phyloP scores from a whole-genome alignment of 2,797 vertebrate species.

The Malacoraja senta region DNA sequence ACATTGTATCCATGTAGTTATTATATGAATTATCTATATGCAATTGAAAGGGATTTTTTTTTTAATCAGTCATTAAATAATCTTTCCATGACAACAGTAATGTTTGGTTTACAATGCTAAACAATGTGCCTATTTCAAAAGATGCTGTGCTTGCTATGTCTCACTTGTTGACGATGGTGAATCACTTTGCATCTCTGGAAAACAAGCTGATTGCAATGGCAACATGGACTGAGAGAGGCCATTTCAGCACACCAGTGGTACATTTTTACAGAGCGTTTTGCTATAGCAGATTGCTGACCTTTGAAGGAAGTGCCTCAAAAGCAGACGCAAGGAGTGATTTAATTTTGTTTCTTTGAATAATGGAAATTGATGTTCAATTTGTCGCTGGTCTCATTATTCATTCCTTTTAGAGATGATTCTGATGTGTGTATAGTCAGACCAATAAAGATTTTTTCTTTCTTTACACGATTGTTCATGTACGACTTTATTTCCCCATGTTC shows the following conservation, averaged over 20 bases:
- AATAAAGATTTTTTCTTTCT: background rate
- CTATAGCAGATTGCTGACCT: background rate
- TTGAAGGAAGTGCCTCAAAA: background rate
- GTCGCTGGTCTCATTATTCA: background rate
- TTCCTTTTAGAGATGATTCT: background rate
- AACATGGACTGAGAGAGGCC: background rate
- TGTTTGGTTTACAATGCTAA: background rate
- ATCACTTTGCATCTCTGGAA: background rate
- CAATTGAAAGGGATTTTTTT: background rate
- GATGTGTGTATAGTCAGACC: background rate
- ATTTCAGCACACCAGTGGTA: background rate
- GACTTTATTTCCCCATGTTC: background rate
- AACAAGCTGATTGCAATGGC: background rate
- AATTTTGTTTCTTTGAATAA: background rate
- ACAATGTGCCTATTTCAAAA: conserved; percentile 10
- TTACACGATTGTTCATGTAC: background rate
- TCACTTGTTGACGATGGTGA: background rate
- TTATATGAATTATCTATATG: background rate
- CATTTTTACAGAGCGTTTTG: background rate
- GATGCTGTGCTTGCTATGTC: background rate
- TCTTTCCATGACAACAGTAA: background rate
- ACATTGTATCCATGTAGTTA: background rate
- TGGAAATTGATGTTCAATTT: background rate
- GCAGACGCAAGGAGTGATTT: background rate
- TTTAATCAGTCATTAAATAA: no score